Conservation (phyloP, 2,113 vertebrate species). For the Peromyscus maniculatus region DNA sequence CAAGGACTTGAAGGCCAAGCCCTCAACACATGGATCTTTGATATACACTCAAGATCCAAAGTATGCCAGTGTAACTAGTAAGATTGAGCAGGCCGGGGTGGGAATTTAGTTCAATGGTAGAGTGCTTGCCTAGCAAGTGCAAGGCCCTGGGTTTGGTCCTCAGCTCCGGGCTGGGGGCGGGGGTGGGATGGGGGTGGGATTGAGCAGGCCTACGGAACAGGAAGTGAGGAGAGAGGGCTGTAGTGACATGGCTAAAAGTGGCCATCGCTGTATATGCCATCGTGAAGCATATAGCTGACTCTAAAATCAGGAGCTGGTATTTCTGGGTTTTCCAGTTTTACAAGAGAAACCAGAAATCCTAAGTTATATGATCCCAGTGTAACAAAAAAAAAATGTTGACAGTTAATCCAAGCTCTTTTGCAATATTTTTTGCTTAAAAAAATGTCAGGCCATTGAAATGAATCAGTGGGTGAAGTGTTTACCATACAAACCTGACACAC, state of each 20-base stretch:
- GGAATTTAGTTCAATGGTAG: too few relatives aligned
- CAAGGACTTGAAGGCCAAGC: not conserved
- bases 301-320: not conserved
- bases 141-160: too few relatives aligned
- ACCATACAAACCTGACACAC: not conserved
- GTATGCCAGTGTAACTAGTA: too few relatives aligned
- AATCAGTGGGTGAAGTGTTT: not conserved
- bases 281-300: not conserved
- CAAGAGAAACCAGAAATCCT: conserved; percentile 22
- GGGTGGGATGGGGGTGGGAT: too few relatives aligned
- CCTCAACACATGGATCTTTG: not conserved
- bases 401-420: not conserved
- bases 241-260: not conserved
- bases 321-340: conserved; percentile 12
- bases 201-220: not conserved
- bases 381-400: not conserved
- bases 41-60: not conserved
- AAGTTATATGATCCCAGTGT: not conserved
- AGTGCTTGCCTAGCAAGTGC: too few relatives aligned
- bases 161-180: too few relatives aligned
- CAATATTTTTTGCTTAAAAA: not conserved
- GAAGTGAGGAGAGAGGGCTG: not conserved
- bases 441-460: not conserved
- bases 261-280: not conserved
- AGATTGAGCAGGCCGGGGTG: not conserved